Evolutionary conservation across 2,113 vertebrate genomes (phyloP).

Genomic region (Coptodon rendalli): DNA sequence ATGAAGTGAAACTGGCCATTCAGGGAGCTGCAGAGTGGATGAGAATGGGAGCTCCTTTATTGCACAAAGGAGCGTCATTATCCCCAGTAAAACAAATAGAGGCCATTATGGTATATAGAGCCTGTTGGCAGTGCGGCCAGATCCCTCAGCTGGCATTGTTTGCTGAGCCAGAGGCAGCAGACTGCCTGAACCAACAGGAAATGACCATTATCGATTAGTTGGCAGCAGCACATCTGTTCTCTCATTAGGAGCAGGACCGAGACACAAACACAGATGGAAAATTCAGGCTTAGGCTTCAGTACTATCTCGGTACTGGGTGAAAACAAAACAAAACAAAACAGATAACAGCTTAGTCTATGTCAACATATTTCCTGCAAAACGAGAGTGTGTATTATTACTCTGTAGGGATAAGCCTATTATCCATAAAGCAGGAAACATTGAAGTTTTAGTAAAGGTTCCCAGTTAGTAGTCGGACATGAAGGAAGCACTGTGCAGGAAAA

Average conservation of each 20-base stretch:
- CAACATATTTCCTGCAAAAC: background rate
- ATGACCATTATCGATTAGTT: constrained; percentile 29
- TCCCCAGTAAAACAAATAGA: constrained; percentile 18
- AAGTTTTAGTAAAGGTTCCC: background rate
- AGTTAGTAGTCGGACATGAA: background rate
- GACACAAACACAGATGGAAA: background rate
- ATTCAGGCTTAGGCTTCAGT: background rate
- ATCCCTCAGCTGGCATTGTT: constrained; percentile 4
- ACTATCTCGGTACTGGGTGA: background rate
- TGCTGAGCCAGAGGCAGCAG: background rate
- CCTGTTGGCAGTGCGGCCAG: background rate
- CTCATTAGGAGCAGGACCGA: background rate
- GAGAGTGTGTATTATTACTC: background rate
- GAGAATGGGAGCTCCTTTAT: background rate
- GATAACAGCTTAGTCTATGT: background rate
- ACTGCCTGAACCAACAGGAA: constrained; percentile 2
- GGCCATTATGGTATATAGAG: background rate
- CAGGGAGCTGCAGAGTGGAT: background rate
- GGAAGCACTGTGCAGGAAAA: background rate
- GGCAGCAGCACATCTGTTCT: constrained; percentile 43
- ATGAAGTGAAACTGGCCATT: background rate
- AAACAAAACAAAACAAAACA: background rate
- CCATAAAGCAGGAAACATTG: background rate
- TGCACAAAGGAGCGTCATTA: background rate
- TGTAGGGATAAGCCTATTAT: background rate